These are phyloP conservation scores for Perccottus glenii DNA, from an alignment of 2,113 vertebrate genomes.

Conservation along the genomic window DNA sequence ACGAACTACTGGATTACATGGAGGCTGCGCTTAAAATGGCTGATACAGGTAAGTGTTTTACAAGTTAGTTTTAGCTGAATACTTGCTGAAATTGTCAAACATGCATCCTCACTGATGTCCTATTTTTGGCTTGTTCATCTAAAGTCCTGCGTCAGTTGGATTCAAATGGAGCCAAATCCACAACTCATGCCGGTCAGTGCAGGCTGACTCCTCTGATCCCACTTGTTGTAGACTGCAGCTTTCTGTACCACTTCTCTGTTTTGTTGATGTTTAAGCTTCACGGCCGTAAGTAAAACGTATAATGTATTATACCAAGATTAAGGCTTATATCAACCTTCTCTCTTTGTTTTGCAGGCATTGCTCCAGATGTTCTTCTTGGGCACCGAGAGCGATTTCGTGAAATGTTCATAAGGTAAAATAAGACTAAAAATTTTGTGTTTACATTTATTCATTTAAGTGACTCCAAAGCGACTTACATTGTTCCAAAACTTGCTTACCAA, in stretches of 20 bases:
- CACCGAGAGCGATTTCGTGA: slow-evolving; percentile 94
- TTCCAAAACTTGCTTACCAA: too few relatives aligned
- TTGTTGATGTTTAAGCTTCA: slow-evolving; percentile 94
- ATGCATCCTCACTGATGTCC: background rate
- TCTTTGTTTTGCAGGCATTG: slow-evolving; percentile 80
- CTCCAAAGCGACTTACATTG: too few relatives aligned
- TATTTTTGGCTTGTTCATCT: background rate
- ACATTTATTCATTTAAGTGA: too few relatives aligned
- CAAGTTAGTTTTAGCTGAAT: background rate
- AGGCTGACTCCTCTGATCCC: slow-evolving; percentile 94
- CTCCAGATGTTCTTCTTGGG: slow-evolving; percentile 88
- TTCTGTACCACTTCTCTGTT: slow-evolving; percentile 93
- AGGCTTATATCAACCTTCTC: background rate
- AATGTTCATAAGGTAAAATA: slow-evolving; percentile 87
- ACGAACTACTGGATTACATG: slow-evolving; percentile 91
- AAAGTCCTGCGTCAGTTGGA: slow-evolving; percentile 93
- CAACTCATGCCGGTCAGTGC: slow-evolving; percentile 90
- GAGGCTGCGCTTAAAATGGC: slow-evolving; percentile 90
- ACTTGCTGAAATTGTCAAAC: background rate
- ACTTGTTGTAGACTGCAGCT: slow-evolving; percentile 94
- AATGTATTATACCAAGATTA: background rate
- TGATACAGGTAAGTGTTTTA: slow-evolving; percentile 80
- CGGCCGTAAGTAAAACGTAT: slow-evolving; percentile 83
- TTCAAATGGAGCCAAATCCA: slow-evolving; percentile 88
- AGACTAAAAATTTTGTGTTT: too few relatives aligned